Conservation (phyloP, 2,113 vertebrate genomes). For the Enhydra lutris region DNA sequence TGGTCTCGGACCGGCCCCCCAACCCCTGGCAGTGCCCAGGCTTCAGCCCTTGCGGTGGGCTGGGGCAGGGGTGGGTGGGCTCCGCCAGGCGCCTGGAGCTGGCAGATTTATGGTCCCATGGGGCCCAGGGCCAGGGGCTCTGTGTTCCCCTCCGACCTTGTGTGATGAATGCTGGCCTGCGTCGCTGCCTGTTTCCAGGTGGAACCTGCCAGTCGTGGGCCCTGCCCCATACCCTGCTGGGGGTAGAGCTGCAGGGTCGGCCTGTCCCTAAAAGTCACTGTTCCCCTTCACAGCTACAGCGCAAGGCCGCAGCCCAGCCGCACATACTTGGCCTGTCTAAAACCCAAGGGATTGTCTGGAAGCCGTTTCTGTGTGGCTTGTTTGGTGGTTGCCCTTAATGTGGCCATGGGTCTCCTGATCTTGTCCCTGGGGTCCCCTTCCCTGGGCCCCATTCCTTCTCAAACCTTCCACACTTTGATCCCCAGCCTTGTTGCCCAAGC, state of each 20-base stretch:
- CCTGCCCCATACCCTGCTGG: background rate
- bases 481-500: background rate
- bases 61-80: background rate
- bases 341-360: accelerated
- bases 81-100: accelerated
- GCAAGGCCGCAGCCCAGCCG: background rate
- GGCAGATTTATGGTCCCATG: accelerated
- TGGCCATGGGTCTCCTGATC: background rate
- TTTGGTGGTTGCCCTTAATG: too few species aligned
- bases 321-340: accelerated
- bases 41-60: background rate
- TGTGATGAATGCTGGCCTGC: accelerated
- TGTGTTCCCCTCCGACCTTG: background rate
- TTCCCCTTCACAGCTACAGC: accelerated
- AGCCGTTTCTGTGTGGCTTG: accelerated
- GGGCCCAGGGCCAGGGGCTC: background rate
- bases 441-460: background rate
- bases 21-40: background rate
- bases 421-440: accelerated
- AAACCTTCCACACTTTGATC: accelerated
- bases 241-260: background rate
- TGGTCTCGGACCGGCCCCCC: too few species aligned
- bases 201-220: background rate
- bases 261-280: accelerated
- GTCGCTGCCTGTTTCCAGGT: background rate